These are phyloP conservation scores for Dynastes tityus DNA, from an alignment of 2,888 invertebrate genomes.

Conservation along the genomic window DNA sequence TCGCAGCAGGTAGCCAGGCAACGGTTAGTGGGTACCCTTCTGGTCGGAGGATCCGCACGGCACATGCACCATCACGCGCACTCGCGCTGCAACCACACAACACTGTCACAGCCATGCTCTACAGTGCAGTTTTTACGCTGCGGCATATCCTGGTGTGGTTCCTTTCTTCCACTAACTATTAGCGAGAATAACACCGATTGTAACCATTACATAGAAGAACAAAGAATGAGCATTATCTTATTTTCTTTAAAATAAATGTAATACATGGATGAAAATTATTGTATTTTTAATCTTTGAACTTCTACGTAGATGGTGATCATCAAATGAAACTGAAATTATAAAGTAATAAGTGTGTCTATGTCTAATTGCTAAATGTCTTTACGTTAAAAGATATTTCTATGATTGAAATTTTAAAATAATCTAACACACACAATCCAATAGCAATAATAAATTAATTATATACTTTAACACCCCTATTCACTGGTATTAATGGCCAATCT, in stretches of 20 bases:
- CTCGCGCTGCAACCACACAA: slow-evolving; percentile 88
- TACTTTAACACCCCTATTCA: too few species aligned
- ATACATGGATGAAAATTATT: not conserved
- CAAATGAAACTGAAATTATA: too few species aligned
- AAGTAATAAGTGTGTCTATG: not conserved
- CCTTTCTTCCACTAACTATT: slow-evolving; percentile 14
- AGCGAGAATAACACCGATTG: not conserved
- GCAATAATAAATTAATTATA: too few species aligned
- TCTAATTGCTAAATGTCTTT: slow-evolving; percentile 32
- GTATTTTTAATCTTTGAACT: not conserved
- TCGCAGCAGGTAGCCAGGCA: slow-evolving; percentile 67
- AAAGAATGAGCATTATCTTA: not conserved
- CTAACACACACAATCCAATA: too few species aligned
- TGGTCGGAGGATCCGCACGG: slow-evolving; percentile 72
- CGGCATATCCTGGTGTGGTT: slow-evolving; percentile 63
- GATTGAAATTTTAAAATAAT: not conserved
- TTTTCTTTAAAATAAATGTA: not conserved
- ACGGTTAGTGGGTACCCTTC: slow-evolving; percentile 68
- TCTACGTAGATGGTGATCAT: slow-evolving; percentile 13
- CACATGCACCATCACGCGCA: slow-evolving; percentile 93
- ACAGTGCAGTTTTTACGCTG: slow-evolving; percentile 54
- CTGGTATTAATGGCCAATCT: too few species aligned
- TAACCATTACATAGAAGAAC: slow-evolving; percentile 21
- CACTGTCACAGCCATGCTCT: slow-evolving; percentile 69
- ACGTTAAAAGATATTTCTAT: not conserved